Percentiles rank a stretch among this genome's conserved stretches.
Conservation (phyloP, 2,797 vertebrate species). For the Hipposideros larvatus region DNA sequence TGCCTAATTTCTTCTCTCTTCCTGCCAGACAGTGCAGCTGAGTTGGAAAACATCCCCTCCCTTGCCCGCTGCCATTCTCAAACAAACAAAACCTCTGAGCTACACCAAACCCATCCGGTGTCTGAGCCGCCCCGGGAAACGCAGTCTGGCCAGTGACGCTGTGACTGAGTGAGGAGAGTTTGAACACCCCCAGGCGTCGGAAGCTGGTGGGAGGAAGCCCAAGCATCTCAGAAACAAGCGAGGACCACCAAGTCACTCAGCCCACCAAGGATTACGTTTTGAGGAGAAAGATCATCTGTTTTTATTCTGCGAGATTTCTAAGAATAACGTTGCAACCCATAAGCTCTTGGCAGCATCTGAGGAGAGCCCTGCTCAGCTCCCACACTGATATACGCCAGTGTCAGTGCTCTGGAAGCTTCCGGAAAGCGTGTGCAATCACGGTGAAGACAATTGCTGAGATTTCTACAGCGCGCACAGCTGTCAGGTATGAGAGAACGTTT, state of each 20-base stretch:
- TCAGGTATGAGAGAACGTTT: not conserved
- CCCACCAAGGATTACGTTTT: not conserved
- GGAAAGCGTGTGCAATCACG: constrained; percentile 27
- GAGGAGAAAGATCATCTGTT: constrained; percentile 59
- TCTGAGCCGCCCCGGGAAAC: not conserved
- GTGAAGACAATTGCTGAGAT: not conserved
- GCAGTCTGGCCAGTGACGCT: not conserved
- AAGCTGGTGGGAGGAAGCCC: not conserved
- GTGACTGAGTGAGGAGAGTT: fast-evolving
- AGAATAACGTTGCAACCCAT: not conserved
- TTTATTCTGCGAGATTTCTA: constrained; percentile 36
- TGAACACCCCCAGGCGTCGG: not conserved
- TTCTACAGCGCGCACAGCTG: constrained; percentile 48
- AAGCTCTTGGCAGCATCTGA: not conserved
- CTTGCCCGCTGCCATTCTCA: not conserved
- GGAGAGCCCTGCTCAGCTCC: constrained; percentile 6
- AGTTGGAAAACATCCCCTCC: fast-evolving
- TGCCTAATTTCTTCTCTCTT: not conserved
- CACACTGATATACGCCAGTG: not conserved
- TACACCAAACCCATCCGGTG: not conserved
- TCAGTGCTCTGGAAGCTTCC: constrained; percentile 16
- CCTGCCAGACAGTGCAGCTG: not conserved
- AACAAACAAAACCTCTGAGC: not conserved
- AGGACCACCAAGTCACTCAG: not conserved
- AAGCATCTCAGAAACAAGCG: not conserved